phyloP scores from a whole-genome alignment of 2,113 vertebrate species.

The Corapipo altera region DNA sequence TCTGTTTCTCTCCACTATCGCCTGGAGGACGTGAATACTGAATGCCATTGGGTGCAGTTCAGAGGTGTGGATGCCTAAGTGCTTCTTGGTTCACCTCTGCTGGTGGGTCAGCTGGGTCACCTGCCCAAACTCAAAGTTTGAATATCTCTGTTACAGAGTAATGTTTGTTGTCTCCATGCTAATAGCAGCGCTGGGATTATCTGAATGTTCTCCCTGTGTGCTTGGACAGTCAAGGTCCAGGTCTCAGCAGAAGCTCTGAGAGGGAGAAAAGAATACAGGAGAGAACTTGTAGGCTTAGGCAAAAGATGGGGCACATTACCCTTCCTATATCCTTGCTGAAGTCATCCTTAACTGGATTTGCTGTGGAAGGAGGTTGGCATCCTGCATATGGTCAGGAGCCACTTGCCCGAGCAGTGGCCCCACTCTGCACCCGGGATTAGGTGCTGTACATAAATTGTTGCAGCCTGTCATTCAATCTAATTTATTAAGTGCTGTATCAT shows the following conservation, averaged over 20 bases:
- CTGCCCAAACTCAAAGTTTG: not conserved
- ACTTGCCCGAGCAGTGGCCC: not conserved
- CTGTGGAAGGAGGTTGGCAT: not conserved
- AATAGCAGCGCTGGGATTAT: not conserved
- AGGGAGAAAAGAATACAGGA: not conserved
- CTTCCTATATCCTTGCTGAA: not conserved
- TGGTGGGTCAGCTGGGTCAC: not conserved
- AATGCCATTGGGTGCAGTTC: fast-evolving
- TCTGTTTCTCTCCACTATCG: not conserved
- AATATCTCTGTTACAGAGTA: not conserved
- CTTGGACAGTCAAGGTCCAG: not conserved
- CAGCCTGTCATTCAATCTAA: not conserved
- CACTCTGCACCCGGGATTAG: fast-evolving
- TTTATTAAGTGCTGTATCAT: constrained; percentile 16
- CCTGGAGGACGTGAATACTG: not conserved
- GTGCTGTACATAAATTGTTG: not conserved
- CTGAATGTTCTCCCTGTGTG: not conserved
- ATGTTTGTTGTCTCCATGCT: not conserved
- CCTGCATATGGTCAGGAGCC: not conserved
- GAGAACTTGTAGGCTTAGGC: not conserved
- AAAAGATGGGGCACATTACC: not conserved
- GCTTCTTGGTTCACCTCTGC: not conserved
- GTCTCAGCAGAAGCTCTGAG: not conserved
- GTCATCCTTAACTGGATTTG: not conserved
- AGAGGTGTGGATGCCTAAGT: not conserved